These are phyloP conservation scores for Hippopotamyrus pictus DNA, from an alignment of 2,797 vertebrate species.

Conservation along the genomic window DNA sequence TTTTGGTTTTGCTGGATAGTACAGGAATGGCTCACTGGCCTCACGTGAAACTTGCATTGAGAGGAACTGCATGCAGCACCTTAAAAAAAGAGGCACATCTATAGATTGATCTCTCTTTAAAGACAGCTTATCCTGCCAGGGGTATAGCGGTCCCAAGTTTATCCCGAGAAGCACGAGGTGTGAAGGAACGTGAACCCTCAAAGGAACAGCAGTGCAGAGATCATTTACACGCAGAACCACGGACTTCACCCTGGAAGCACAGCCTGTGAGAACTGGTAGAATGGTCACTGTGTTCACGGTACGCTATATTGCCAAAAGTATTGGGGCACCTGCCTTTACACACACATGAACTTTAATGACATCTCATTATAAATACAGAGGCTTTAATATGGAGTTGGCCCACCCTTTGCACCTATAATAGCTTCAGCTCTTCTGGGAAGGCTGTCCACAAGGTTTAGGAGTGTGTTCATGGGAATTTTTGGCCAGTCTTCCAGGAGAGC, in stretches of 20 bases:
- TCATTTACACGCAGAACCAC: background rate
- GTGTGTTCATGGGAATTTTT: background rate
- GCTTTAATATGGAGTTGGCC: background rate
- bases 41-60: background rate
- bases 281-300: background rate
- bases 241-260: background rate
- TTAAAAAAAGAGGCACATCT: background rate
- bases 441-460: background rate
- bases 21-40: background rate
- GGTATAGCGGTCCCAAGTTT: background rate
- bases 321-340: background rate
- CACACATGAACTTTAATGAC: background rate
- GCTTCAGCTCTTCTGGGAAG: background rate
- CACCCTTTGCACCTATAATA: background rate
- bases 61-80: background rate
- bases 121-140: background rate
- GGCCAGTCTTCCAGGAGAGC: background rate
- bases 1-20: background rate
- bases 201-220: background rate
- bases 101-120: background rate
- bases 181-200: background rate
- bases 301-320: background rate
- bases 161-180: background rate
- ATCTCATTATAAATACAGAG: background rate
- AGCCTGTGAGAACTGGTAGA: background rate